Evolutionary conservation across 2,797 vertebrate genomes (phyloP), one percentile per base, ranked within the genome.

Genomic region (Botia kubotai): DNA sequence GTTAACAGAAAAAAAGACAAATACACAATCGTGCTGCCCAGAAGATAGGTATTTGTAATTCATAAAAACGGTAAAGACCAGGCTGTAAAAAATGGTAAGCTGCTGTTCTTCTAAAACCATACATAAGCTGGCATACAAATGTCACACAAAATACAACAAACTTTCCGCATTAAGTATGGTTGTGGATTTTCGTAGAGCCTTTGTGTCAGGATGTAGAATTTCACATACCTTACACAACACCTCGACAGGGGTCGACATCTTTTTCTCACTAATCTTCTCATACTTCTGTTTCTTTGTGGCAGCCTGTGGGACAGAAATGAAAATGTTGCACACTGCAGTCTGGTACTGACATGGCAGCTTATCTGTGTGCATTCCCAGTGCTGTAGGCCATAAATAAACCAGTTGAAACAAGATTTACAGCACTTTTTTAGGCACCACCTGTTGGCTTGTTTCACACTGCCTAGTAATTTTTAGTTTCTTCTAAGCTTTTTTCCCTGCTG

Each of bases 201-300:
- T 62, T 6, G 26, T 33, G 55, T 16, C 4, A 60, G 6, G n/a
- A 69, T 63, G 36, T 3, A 70, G 12, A 77, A n/a, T 21, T 65
- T 53, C 21, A 82, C 87, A 87, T 92, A 98, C 98, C 97, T 99
- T 99, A 96, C 98, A 99, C 89, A 99, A 96, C 90, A 99, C 96
- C 93, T 99, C 98, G 88, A 99, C 98, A 82, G 98, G 98, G 89
- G 98, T 99, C 75, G 98, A 99, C 98, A 99, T 99, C 93, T 99
- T 99, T 93, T 99, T 99, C 96, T 99, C 98, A 82, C 97, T 99
- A 91, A 99, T 99, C 93, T 99, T 99, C 94, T 99, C 98, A 89
- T 99, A 99, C 89, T 99, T 99, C 91, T 99, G 98, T 93, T 99
- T 99, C 93, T 99, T 99, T 93, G 98, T 99, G 92, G 98, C 98